Evolutionary conservation across 2,888 invertebrate genomes (phyloP).

Genomic region (Scrobipalpa atriplicella): DNA sequence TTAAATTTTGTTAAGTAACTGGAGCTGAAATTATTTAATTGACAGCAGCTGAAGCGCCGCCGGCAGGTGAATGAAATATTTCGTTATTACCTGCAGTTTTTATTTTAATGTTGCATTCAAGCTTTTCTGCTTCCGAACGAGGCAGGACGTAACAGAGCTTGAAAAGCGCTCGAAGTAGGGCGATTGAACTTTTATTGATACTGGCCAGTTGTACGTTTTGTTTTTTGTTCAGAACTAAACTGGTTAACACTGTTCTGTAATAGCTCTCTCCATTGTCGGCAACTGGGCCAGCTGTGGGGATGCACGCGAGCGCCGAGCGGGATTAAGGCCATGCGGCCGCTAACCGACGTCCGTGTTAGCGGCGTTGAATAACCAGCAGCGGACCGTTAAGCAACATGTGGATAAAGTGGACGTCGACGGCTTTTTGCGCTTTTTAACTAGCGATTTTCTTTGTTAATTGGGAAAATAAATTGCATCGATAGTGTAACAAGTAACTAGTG

Average conservation of each 20-base stretch:
- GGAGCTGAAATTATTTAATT: constrained; percentile 26
- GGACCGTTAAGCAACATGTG: constrained; percentile 23
- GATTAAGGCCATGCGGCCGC: constrained; percentile 43
- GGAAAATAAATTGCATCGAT: background rate
- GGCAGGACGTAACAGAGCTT: constrained; percentile 18
- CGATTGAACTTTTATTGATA: constrained; percentile 27
- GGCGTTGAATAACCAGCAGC: constrained; percentile 24
- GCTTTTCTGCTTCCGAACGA: constrained; percentile 22
- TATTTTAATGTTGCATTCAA: constrained; percentile 18
- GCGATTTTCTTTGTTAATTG: constrained; percentile 5
- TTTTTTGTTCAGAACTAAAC: constrained; percentile 65
- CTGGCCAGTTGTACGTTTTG: constrained; percentile 34
- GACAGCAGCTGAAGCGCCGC: constrained; percentile 1
- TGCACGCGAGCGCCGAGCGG: constrained; percentile 40
- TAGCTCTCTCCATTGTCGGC: constrained; percentile 68
- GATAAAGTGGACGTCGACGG: constrained; percentile 14
- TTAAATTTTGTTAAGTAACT: constrained; percentile 14
- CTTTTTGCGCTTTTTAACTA: background rate
- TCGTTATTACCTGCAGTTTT: constrained; percentile 20
- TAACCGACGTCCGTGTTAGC: constrained; percentile 36
- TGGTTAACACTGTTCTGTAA: constrained; percentile 71
- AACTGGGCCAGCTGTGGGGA: constrained; percentile 56
- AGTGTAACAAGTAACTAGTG: background rate
- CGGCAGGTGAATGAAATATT: constrained; percentile 12
- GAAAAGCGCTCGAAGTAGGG: constrained; percentile 18